Evolutionary conservation across 2,797 vertebrate species (phyloP), one percentile per base, ranked within the genome.

Genomic region (Neoniphon sammara): DNA sequence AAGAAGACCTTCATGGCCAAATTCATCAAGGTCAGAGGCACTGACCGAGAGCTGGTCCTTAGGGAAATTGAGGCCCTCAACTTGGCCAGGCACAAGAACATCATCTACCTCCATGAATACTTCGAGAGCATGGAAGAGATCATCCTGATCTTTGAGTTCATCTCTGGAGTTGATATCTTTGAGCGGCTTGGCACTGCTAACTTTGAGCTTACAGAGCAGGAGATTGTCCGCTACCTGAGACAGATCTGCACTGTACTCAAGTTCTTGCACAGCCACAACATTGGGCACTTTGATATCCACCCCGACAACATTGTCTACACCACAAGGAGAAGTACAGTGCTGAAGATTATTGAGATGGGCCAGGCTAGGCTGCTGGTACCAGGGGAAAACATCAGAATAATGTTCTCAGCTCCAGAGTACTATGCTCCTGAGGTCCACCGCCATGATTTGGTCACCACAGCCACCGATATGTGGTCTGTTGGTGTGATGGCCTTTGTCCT

Each of bases 101-200:
- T 99, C 58, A 87, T 99, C 73, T 96, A 98, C 81, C 94, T 99
- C 58, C 95, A 99, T 67, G 96, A 99, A 91, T 97, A 96, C 70
- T 99, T 99, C 94, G 98, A 99, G 86, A 99, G 98, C 88, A 94
- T 99, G 92, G 98, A 99, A 88, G 98, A 99, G 94, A 90, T 99
- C 39, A 93, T 99, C 80, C 93, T 99, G 90, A 98, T 99, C 84
- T 99, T 96, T 92, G 98, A 99, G 88, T 99, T 99, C 84, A 94
- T 99, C 83, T 98, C 98, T 57, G 98, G 98, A 66, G 93, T 96
- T 64, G 98, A 99, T 84, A 99, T 99, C 85, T 99, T 99, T 85
- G 98, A 99, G 91, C 96, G 96, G 83, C 96, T 99, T 69, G 95
- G 95, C 71, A 96, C 95, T 67, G 79, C 92, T 87, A 97, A 93